Conservation (phyloP, 2,888 invertebrate species). For the Shargacucullia verbasci region DNA sequence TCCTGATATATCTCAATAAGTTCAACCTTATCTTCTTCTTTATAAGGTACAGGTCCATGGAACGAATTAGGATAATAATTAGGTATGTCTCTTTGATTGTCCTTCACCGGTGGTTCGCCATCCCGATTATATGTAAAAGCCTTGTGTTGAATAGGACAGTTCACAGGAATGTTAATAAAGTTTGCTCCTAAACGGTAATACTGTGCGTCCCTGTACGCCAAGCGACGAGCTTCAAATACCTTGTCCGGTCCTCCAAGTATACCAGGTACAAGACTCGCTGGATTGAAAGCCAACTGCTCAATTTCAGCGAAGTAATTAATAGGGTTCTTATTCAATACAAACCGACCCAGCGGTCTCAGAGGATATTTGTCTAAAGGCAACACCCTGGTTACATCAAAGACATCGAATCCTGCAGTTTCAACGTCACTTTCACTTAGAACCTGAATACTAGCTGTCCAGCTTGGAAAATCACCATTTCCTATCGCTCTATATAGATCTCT, state of each 20-base stretch:
- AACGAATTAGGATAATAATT: conserved; percentile 99
- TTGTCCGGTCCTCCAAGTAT: conserved; percentile 97
- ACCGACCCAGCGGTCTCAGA: conserved; percentile 93
- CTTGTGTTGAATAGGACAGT: conserved; percentile 94
- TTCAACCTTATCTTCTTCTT: conserved; percentile 86
- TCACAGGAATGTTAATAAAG: conserved; percentile 96
- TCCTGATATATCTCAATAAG: conserved; percentile 90
- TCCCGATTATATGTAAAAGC: conserved; percentile 95
- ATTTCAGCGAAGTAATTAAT: conserved; percentile 97
- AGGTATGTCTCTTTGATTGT: conserved; percentile 95
- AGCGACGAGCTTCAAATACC: conserved; percentile 94
- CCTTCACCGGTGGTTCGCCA: conserved; percentile 92
- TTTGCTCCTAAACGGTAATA: conserved; percentile 95
- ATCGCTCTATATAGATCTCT: conserved; percentile 96
- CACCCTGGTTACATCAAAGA: conserved; percentile 96
- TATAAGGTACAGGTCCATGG: conserved; percentile 92
- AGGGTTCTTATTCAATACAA: conserved; percentile 95
- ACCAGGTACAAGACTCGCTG: conserved; percentile 96
- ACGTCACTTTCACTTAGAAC: conserved; percentile 95
- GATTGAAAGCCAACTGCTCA: conserved; percentile 96
- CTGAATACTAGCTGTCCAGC: conserved; percentile 94
- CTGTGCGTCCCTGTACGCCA: conserved; percentile 97
- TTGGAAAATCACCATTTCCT: conserved; percentile 91
- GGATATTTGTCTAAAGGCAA: conserved; percentile 94
- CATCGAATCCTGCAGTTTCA: conserved; percentile 93